Conservation (phyloP, 92 coral and sea anemone genomes). For the Palythoa grandiflora region DNA sequence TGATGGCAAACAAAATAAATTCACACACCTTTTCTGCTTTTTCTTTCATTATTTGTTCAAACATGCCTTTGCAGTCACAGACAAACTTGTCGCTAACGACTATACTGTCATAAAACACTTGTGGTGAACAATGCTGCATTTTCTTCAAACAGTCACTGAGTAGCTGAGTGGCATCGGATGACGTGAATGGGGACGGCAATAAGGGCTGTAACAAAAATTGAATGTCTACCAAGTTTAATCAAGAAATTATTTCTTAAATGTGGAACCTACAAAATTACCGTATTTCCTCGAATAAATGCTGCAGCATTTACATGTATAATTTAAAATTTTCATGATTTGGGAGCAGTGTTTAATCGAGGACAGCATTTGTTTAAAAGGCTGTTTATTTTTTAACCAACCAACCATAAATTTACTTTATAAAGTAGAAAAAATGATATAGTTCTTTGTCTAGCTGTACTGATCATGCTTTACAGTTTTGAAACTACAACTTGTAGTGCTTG, state of each 20-base stretch:
- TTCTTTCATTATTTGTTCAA: conserved; percentile 90
- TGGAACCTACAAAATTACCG: too few species aligned
- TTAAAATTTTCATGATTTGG: too few species aligned
- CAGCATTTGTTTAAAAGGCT: too few species aligned
- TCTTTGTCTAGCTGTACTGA: too few species aligned
- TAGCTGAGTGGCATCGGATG: conserved; percentile 88
- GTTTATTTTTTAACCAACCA: too few species aligned
- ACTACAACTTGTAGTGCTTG: too few species aligned
- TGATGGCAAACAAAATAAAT: not conserved
- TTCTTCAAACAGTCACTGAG: conserved; percentile 78
- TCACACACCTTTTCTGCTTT: conserved; percentile 84
- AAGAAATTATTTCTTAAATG: not conserved
- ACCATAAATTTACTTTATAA: too few species aligned
- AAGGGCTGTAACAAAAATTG: conserved; percentile 66
- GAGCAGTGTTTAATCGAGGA: too few species aligned
- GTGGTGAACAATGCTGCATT: conserved; percentile 82
- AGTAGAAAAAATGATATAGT: too few species aligned
- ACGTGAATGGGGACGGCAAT: conserved; percentile 94
- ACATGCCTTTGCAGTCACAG: conserved; percentile 79
- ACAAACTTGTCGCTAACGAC: conserved; percentile 87
- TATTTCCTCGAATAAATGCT: too few species aligned
- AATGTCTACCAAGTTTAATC: not conserved
- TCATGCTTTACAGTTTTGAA: too few species aligned
- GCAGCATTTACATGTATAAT: too few species aligned
- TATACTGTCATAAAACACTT: conserved; percentile 89